Evolutionary conservation across 2,113 vertebrate species (phyloP).

Genomic region (Cygnus buccinator): DNA sequence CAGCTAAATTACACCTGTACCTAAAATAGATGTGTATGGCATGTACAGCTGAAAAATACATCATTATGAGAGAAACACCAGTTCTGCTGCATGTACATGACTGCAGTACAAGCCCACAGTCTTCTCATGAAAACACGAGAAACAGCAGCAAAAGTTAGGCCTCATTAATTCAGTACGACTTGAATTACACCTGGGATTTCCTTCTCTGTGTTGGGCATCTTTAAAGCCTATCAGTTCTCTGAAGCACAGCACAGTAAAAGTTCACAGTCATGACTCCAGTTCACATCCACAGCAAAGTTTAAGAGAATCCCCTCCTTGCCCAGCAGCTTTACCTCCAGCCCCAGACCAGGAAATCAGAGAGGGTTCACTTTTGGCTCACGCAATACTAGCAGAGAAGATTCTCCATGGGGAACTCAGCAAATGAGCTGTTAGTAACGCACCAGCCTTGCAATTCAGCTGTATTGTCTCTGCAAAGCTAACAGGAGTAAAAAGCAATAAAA

Average conservation of each 20-base stretch:
- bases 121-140: neutral
- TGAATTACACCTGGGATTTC: neutral
- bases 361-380: neutral
- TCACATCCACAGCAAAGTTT: neutral
- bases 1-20: neutral
- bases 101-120: neutral
- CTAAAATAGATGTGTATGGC: neutral
- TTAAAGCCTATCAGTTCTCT: neutral
- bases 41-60: neutral
- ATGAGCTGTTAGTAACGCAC: neutral
- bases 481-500: constrained; percentile 18
- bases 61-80: neutral
- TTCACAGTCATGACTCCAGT: neutral
- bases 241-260: neutral
- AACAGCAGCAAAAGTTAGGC: neutral
- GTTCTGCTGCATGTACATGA: neutral
- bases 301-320: neutral
- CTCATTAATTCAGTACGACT: neutral
- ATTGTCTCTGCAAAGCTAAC: constrained; percentile 12
- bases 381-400: neutral
- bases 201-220: neutral
- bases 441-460: neutral
- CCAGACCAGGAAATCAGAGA: neutral
- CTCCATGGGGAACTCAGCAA: neutral
- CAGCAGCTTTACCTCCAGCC: neutral